Base-by-base conservation (phyloP, 1,140 invertebrate genomes). In the Zaprionus lachaisei region DNA sequence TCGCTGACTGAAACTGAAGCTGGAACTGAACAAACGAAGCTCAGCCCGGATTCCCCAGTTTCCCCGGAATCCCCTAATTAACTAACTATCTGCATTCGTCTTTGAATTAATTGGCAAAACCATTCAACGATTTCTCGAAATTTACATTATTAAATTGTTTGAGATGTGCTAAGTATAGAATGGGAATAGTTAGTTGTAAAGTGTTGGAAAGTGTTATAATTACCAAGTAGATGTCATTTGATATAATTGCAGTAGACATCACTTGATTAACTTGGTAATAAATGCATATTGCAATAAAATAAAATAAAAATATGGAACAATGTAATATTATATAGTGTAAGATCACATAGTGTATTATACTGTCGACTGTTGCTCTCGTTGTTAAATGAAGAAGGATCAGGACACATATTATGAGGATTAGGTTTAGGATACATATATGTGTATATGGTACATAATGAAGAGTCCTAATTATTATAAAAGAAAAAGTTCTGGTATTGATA, bases 1-100 rank as follows among this genome's bases (percentile, higher is more conserved):
- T 49, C 44, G 54, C 44, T 56, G 26, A 26, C 44, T 65, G 54
- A 69, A 55, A 47, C n/a, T 17, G n/a, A 44, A 44, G 5, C 15
- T n/a, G 31, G 62, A 44, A 34, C 15, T 34, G 20, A 49, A 22
- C 9, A 12, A 5, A n/a, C 17, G 44, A 7, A 49, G 15, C 38
- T 51, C 4, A 41, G 17, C 20, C 20, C 47, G 47, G 47, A 51
- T 51, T 51, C 47, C 47, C 47, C 47, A 12, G 20, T 12, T 12
- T 51, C 12, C 22, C 47, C 47, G 47, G 20, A 51, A 22, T 51
- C 47, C 47, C 47, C 17, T 20, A 12, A 49, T 49, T 49, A 49
- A 22, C 47, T 20, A 12, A 49, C 17, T 49, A 49, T 49, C 7
- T 49, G 20, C 15, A 22, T 49, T 20, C 47, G 20, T 22, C 47